phyloP scores from a whole-genome alignment of 2,888 invertebrate species.

The Drosophila ezoana region DNA sequence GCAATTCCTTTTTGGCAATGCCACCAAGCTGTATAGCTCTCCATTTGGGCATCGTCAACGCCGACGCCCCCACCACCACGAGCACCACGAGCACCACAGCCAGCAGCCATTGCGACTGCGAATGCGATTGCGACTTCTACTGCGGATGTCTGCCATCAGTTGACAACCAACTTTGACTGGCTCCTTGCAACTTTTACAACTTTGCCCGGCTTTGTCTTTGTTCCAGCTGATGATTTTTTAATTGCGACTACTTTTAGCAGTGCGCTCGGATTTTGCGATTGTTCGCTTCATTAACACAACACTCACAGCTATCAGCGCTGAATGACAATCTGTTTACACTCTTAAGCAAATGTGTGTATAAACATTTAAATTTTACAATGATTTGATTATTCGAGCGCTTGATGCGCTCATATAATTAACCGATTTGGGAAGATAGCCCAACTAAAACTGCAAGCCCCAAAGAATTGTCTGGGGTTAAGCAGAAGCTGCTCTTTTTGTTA shows the following conservation, averaged over 20 bases:
- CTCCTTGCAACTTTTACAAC: slow-evolving; percentile 63
- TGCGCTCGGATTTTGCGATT: slow-evolving; percentile 37
- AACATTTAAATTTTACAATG: background rate
- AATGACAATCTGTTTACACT: slow-evolving; percentile 44
- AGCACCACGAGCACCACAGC: slow-evolving; percentile 4
- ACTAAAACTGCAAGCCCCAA: too few species aligned
- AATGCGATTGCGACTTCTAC: slow-evolving; percentile 11
- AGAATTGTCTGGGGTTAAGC: too few species aligned
- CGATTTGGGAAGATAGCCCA: too few species aligned
- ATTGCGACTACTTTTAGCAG: slow-evolving; percentile 63
- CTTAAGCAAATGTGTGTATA: slow-evolving; percentile 5
- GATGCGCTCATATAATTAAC: too few species aligned
- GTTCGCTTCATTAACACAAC: slow-evolving; percentile 62
- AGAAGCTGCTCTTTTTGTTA: too few species aligned
- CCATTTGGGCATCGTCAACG: slow-evolving; percentile 29
- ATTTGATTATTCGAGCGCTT: too few species aligned
- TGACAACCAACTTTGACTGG: slow-evolving; percentile 57
- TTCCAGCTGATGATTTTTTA: slow-evolving; percentile 77
- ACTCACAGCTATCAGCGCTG: slow-evolving; percentile 37
- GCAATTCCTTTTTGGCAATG: slow-evolving; percentile 67
- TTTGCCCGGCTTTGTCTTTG: slow-evolving; percentile 45
- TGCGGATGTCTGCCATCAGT: slow-evolving; percentile 70
- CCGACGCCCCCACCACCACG: slow-evolving; percentile 8
- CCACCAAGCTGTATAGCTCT: slow-evolving; percentile 19
- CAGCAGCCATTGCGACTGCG: slow-evolving; percentile 8